Conservation (phyloP, 35 echinoderm and acorn worm genomes). For the Strongylocentrotus purpuratus region DNA sequence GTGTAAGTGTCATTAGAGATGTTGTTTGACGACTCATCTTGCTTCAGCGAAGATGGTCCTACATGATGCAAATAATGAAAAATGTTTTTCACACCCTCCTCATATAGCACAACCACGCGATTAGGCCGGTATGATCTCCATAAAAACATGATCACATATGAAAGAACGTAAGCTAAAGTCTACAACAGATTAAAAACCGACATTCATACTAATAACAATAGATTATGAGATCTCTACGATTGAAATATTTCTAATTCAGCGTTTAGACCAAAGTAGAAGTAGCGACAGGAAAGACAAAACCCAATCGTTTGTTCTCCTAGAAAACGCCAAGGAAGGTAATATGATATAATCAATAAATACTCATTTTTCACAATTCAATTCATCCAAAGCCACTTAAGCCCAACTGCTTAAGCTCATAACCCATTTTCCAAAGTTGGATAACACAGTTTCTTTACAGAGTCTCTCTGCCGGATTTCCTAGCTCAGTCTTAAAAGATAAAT, state of each 20-base stretch:
- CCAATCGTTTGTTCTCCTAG: background rate
- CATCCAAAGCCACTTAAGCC: background rate
- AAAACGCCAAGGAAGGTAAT: background rate
- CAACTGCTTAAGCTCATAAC: background rate
- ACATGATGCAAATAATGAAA: background rate
- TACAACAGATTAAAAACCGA: too few relatives aligned
- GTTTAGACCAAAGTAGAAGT: background rate
- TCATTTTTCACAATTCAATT: conserved; percentile 19
- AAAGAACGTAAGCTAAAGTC: background rate
- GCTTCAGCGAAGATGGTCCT: background rate
- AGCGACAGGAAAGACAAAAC: background rate
- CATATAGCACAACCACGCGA: background rate
- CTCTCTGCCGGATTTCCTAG: background rate
- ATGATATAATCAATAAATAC: conserved; percentile 14
- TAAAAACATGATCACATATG: background rate
- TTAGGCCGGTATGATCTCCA: background rate
- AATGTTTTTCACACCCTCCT: background rate
- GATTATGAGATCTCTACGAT: background rate
- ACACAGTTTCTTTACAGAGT: background rate
- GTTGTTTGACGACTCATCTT: background rate
- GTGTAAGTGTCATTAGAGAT: background rate
- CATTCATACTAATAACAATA: background rate
- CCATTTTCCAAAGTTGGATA: conserved; percentile 9
- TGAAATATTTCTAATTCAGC: background rate
- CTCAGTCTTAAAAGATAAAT: background rate